Conservation (phyloP, 2,113 vertebrate species). For the Coracopsis vasa region DNA sequence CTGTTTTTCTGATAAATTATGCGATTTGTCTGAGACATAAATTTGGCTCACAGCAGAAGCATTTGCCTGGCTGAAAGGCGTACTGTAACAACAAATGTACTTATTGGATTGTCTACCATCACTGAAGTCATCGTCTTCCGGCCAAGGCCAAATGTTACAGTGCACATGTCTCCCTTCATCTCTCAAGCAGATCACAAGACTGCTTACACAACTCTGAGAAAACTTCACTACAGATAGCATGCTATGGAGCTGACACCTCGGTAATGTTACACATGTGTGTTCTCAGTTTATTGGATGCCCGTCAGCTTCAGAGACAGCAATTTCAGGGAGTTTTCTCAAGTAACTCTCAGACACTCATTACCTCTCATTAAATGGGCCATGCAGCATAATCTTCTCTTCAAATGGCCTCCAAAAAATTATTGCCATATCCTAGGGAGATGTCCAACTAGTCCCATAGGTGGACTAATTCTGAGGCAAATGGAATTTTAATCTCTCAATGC, state of each 20-base stretch:
- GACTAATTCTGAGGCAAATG: neutral
- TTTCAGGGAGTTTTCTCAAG: constrained; percentile 27
- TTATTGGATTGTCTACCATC: constrained; percentile 39
- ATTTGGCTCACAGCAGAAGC: constrained; percentile 57
- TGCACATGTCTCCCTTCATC: neutral
- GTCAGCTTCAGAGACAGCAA: constrained; percentile 39
- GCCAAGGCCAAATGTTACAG: neutral
- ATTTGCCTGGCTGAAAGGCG: neutral
- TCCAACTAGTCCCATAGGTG: neutral
- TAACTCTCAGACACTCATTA: constrained; percentile 8
- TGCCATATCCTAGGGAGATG: neutral
- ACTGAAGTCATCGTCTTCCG: neutral
- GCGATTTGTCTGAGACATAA: constrained; percentile 36
- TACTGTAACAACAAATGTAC: constrained; percentile 63
- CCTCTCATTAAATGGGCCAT: constrained; percentile 33
- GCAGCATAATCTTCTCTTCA: neutral
- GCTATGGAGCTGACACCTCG: neutral
- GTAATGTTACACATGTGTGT: neutral
- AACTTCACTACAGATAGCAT: constrained; percentile 8
- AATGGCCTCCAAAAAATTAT: neutral
- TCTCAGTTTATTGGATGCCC: constrained; percentile 28
- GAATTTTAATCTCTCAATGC: neutral
- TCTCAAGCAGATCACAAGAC: constrained; percentile 35
- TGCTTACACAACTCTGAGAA: constrained; percentile 44
- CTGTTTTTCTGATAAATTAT: constrained; percentile 35